Percentiles rank a stretch among this genome's conserved stretches.
Evolutionary conservation across 2,113 vertebrate species (phyloP).

Genomic region (Ellobius talpinus): DNA sequence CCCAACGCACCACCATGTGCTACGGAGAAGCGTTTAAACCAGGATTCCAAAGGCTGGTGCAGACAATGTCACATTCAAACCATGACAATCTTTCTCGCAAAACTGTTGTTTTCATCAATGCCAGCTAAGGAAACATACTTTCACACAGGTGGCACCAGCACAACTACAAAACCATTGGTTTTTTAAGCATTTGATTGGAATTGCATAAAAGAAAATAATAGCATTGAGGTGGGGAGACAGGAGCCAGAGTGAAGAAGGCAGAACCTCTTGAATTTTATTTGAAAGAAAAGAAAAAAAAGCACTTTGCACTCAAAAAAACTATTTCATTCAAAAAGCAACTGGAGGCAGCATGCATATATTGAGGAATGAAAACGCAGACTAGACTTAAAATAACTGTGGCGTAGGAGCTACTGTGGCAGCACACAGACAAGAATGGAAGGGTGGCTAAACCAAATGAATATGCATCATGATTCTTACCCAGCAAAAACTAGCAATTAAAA

Average conservation of each 20-base stretch:
- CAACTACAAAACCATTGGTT: neutral
- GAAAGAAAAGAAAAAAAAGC: slow-evolving; percentile 22
- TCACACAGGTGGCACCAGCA: slow-evolving; percentile 17
- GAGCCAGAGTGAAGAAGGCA: neutral
- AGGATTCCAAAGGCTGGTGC: neutral
- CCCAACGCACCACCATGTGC: neutral
- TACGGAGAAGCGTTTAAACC: neutral
- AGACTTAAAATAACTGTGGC: slow-evolving; percentile 72
- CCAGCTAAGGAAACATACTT: slow-evolving; percentile 39
- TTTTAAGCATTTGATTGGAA: slow-evolving; percentile 35
- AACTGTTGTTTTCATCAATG: slow-evolving; percentile 27
- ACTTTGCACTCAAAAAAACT: neutral
- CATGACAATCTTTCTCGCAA: neutral
- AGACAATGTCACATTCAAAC: neutral
- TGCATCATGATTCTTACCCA: slow-evolving; percentile 53
- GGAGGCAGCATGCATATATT: neutral
- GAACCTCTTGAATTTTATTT: slow-evolving; percentile 36
- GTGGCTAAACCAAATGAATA: slow-evolving; percentile 34
- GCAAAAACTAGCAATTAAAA: slow-evolving; percentile 76
- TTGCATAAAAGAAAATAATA: slow-evolving; percentile 36
- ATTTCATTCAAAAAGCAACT: slow-evolving; percentile 66
- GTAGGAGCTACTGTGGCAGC: slow-evolving; percentile 61
- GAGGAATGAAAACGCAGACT: slow-evolving; percentile 63
- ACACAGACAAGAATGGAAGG: slow-evolving; percentile 62
- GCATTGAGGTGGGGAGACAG: neutral